These are phyloP conservation scores for Varroa destructor DNA, from an alignment of 1,140 invertebrate species.

Conservation along the genomic window DNA sequence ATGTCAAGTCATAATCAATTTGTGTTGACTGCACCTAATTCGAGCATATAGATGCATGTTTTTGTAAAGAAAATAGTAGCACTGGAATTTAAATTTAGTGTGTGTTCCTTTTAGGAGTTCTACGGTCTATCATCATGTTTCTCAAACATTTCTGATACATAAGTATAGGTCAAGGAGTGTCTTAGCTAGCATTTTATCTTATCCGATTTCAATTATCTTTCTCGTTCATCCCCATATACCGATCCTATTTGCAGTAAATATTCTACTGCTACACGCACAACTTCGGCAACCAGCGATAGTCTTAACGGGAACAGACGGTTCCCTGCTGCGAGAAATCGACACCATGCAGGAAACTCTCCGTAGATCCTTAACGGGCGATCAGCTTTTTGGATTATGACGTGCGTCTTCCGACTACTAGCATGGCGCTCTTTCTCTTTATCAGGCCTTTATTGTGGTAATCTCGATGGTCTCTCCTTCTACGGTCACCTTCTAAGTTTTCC, in stretches of 20 bases:
- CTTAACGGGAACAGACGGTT: neutral
- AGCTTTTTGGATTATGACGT: too few species aligned
- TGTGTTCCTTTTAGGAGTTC: too few species aligned
- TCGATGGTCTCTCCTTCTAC: too few species aligned
- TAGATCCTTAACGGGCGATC: neutral
- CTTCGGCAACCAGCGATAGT: neutral
- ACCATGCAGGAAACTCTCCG: neutral
- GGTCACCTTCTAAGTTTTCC: too few species aligned
- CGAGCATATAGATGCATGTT: neutral
- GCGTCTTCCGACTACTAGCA: too few species aligned
- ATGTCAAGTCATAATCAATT: too few species aligned
- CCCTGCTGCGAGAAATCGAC: neutral
- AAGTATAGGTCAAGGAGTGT: too few species aligned
- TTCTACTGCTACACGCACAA: neutral
- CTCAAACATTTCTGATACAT: too few species aligned
- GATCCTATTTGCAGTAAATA: too few species aligned
- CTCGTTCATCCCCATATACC: neutral
- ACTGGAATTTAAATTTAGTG: neutral
- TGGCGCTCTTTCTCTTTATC: too few species aligned
- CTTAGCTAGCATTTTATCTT: neutral
- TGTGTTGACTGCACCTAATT: neutral
- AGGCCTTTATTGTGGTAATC: too few species aligned
- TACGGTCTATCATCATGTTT: too few species aligned
- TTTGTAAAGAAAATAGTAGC: neutral
- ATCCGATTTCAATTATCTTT: conserved; percentile 27